These are phyloP conservation scores for Bothrops jararaca DNA, from an alignment of 2,113 vertebrate genomes.

Conservation along the genomic window DNA sequence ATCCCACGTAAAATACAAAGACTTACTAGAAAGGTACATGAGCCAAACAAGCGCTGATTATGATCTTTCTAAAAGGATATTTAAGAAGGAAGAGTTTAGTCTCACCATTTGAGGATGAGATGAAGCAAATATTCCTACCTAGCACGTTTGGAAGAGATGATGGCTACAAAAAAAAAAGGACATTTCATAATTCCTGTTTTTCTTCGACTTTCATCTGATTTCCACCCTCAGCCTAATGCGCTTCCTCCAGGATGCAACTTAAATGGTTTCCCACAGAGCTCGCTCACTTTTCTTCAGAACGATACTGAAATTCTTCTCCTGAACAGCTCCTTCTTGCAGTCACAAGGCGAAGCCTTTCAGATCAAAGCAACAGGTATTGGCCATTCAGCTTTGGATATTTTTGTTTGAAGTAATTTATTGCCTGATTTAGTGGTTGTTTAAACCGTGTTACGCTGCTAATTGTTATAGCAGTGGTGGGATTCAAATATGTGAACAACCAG, in stretches of 20 bases:
- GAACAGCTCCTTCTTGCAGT: conserved; percentile 61
- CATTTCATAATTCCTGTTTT: background rate
- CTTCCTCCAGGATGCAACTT: conserved; percentile 64
- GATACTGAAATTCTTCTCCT: conserved; percentile 44
- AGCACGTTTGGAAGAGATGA: background rate
- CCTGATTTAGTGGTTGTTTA: background rate
- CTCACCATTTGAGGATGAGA: background rate
- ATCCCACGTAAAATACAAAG: background rate
- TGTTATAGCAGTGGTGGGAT: background rate
- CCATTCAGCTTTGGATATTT: background rate
- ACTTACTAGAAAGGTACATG: background rate
- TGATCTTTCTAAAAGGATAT: background rate
- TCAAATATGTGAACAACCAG: too few species aligned
- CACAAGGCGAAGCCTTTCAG: conserved; percentile 47
- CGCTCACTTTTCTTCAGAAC: conserved; percentile 61
- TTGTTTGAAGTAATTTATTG: background rate
- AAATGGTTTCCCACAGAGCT: conserved; percentile 57
- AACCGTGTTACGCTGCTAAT: background rate
- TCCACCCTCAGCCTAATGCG: conserved; percentile 41
- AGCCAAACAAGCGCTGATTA: background rate
- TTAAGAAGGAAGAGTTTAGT: background rate
- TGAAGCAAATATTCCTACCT: background rate
- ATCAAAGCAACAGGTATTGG: conserved; percentile 69
- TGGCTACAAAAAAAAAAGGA: background rate
- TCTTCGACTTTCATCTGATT: background rate